These are phyloP conservation scores for Rallus limicola DNA, from an alignment of 2,113 vertebrate species.

Conservation along the genomic window DNA sequence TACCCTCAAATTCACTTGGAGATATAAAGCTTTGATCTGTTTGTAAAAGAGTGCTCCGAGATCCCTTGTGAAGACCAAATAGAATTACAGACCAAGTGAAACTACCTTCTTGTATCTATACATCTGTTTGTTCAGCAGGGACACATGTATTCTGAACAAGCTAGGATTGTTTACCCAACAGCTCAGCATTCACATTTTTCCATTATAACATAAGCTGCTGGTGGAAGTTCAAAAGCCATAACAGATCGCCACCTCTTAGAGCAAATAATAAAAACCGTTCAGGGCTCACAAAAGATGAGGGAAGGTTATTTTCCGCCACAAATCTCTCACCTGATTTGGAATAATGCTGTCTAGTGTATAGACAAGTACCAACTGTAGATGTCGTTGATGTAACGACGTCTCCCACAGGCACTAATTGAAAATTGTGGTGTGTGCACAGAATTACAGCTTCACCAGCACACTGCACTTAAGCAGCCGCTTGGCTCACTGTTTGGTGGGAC, in stretches of 20 bases:
- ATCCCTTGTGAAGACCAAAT: background rate
- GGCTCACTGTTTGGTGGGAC: background rate
- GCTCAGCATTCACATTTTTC: background rate
- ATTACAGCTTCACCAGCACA: background rate
- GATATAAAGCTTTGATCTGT: background rate
- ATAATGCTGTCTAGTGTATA: background rate
- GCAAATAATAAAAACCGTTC: background rate
- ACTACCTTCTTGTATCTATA: background rate
- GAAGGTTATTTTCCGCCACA: background rate
- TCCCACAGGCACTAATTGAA: background rate
- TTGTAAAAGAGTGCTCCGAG: background rate
- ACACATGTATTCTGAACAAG: background rate
- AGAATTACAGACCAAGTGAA: background rate
- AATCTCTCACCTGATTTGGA: background rate
- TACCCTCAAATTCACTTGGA: background rate
- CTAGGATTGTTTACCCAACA: background rate
- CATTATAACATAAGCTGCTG: background rate
- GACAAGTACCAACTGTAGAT: background rate
- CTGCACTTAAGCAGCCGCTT: background rate
- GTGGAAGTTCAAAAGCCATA: background rate
- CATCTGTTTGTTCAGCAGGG: background rate
- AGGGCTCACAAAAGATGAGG: background rate
- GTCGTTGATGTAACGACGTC: background rate
- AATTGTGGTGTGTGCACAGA: rapidly evolving
- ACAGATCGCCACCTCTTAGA: background rate